Conservation (phyloP, 30 jellyfish, hydroid and myxozoan species). For the Turritopsis rubra region DNA sequence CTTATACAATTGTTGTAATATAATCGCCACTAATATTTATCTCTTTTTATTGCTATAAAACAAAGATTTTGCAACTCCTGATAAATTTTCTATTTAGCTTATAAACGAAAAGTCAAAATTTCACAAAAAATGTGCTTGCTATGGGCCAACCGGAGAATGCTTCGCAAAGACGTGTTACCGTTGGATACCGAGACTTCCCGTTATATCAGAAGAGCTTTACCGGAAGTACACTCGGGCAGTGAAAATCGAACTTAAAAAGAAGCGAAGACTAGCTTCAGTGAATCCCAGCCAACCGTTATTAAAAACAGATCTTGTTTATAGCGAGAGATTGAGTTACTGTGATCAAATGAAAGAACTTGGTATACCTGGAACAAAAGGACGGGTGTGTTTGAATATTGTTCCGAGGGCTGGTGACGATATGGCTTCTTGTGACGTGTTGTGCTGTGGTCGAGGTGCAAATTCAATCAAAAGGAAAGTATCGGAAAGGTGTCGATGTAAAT, state of each 20-base stretch:
- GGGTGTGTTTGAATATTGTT: neutral
- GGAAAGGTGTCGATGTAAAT: conserved; percentile 17
- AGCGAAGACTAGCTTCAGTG: neutral
- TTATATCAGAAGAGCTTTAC: conserved; percentile 2
- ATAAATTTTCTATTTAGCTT: neutral
- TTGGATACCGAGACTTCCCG: conserved; percentile 13
- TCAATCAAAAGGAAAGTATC: neutral
- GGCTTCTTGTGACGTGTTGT: conserved; percentile 10
- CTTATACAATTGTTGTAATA: too few relatives aligned
- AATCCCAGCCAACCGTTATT: neutral
- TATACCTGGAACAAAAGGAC: conserved; percentile 18
- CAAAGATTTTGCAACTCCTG: too few relatives aligned
- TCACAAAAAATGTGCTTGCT: conserved; percentile 6
- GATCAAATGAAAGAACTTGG: conserved; percentile 3
- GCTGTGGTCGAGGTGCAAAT: conserved; percentile 13
- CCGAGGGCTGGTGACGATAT: conserved; percentile 8
- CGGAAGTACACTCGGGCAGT: neutral
- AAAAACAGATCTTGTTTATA: conserved; percentile 16
- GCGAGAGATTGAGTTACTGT: conserved; percentile 15
- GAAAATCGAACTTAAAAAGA: neutral
- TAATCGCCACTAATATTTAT: too few relatives aligned
- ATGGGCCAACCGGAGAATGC: conserved; percentile 23
- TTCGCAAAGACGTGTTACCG: conserved; percentile 8
- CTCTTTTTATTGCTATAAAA: too few relatives aligned
- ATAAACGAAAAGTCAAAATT: neutral